A percentile compares a stretch with the other conserved stretches of the same genome.
Conservation (phyloP, 2,113 vertebrate species). For the Petroica traversi region DNA sequence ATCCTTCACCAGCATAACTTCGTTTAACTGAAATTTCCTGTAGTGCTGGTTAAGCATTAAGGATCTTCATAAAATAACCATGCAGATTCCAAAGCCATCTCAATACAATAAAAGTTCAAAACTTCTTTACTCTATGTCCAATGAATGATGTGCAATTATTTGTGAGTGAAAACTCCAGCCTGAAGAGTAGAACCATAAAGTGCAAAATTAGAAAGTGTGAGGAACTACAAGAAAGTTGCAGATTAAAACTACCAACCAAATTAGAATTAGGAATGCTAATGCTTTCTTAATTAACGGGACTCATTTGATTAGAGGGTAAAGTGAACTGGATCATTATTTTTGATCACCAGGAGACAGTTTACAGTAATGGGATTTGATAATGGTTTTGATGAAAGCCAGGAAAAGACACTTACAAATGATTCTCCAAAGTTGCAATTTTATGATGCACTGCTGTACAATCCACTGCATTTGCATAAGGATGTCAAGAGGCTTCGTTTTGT, state of each 20-base stretch:
- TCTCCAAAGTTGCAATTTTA: not conserved
- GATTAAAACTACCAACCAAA: not conserved
- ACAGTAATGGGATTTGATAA: not conserved
- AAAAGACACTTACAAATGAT: not conserved
- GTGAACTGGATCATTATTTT: not conserved
- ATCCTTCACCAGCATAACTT: not conserved
- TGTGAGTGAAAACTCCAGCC: not conserved
- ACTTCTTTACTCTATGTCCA: not conserved
- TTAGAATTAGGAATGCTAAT: not conserved
- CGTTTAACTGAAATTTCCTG: conserved; percentile 18
- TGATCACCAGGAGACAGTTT: not conserved
- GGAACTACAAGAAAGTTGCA: not conserved
- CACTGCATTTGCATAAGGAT: not conserved
- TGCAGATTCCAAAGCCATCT: not conserved
- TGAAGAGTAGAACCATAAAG: not conserved
- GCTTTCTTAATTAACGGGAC: not conserved
- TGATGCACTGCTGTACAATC: not conserved
- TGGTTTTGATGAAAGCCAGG: not conserved
- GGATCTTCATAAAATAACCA: not conserved
- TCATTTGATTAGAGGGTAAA: not conserved
- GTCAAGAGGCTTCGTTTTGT: not conserved
- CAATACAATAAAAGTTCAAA: not conserved
- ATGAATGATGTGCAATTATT: not conserved
- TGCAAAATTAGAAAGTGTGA: not conserved
- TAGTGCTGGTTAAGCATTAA: not conserved